Percentiles rank a stretch among this genome's conserved stretches.
Conservation (phyloP, 2,888 invertebrate genomes). For the Cantharis rustica region DNA sequence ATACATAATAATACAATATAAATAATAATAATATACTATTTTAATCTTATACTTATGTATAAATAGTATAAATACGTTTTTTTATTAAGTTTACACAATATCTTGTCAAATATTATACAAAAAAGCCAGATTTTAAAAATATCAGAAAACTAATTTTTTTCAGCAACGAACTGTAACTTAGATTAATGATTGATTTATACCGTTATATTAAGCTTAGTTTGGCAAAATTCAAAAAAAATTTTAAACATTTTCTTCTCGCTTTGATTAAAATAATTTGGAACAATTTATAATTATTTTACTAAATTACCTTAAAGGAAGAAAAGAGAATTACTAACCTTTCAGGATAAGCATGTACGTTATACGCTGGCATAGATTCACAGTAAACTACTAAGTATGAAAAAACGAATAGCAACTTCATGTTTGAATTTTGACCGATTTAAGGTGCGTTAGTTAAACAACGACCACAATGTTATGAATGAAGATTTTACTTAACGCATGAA, state of each 20-base stretch:
- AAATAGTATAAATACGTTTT: no score
- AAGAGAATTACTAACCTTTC: conserved; percentile 9
- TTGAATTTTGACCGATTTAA: conserved; percentile 7
- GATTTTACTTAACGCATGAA: neutral
- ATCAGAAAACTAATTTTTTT: no score
- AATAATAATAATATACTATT: no score
- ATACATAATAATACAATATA: no score
- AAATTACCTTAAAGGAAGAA: neutral
- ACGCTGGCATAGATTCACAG: conserved; percentile 2
- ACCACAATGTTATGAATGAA: neutral
- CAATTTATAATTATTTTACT: neutral
- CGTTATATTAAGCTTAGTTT: no score
- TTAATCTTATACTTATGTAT: no score
- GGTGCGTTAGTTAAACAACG: neutral
- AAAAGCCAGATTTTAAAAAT: no score
- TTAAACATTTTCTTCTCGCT: neutral
- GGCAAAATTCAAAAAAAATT: no score
- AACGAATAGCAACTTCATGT: neutral
- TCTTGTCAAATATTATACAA: no score
- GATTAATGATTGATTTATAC: no score
- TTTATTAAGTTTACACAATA: no score
- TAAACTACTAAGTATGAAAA: neutral
- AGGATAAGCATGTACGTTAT: neutral
- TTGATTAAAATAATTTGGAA: neutral
- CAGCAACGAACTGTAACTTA: no score